phyloP scores from a whole-genome alignment of 2,113 vertebrate species.

The Megaptera novaeangliae region DNA sequence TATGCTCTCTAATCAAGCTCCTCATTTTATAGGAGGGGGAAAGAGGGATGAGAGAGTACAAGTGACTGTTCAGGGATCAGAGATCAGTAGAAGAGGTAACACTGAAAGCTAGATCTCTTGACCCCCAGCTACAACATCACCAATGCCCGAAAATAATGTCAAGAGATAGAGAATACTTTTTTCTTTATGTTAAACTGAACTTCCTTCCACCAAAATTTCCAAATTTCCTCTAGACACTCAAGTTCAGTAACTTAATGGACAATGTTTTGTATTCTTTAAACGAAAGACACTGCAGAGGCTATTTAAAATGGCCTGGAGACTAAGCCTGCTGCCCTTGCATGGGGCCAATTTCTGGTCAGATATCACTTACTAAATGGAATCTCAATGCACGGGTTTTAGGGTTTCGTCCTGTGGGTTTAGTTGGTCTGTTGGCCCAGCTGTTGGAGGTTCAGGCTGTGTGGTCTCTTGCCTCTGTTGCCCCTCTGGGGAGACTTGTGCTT shows the following conservation, averaged over 20 bases:
- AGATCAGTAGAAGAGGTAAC: background rate
- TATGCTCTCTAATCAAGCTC: background rate
- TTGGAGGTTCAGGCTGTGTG: background rate
- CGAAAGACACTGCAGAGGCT: background rate
- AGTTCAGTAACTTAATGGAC: background rate
- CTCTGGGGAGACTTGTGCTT: background rate
- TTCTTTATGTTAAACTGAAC: background rate
- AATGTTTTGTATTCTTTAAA: background rate
- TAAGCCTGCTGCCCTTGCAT: background rate
- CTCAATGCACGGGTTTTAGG: background rate
- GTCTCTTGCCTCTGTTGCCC: background rate
- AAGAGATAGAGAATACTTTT: background rate
- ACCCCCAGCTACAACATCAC: background rate
- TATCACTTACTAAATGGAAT: background rate
- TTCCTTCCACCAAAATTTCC: background rate
- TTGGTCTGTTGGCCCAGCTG: background rate
- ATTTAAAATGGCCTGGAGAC: background rate
- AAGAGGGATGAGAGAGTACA: background rate
- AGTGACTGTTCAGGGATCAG: background rate
- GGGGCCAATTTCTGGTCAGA: background rate
- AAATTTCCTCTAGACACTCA: background rate
- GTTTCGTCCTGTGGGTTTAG: background rate
- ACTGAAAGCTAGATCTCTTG: background rate
- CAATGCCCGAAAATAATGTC: background rate
- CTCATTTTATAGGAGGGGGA: background rate